Conservation (phyloP, 2,113 vertebrate genomes). For the Centropus unirufus region DNA sequence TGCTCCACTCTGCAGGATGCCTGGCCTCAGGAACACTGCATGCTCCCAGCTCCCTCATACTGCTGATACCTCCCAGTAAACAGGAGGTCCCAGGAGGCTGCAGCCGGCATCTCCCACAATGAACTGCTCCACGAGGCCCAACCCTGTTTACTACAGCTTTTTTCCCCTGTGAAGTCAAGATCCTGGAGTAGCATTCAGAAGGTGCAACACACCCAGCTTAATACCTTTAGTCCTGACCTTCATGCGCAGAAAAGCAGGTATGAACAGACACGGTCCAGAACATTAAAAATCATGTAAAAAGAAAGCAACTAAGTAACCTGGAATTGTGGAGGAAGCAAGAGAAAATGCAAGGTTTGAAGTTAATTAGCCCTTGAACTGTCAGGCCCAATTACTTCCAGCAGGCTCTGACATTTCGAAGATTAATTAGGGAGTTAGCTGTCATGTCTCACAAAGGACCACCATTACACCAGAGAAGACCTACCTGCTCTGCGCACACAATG, state of each 20-base stretch:
- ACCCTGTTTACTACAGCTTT: neutral
- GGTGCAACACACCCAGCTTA: neutral
- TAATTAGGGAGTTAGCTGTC: constrained; percentile 75
- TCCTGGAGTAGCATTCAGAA: neutral
- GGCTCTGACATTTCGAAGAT: constrained; percentile 76
- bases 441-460: constrained; percentile 59
- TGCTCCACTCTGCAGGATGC: fast-evolving
- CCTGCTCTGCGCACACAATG: constrained; percentile 15
- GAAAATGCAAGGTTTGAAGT: constrained; percentile 62
- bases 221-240: neutral
- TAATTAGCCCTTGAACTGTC: constrained; percentile 80
- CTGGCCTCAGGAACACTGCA: neutral
- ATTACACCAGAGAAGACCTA: constrained; percentile 16
- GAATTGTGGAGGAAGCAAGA: constrained; percentile 48
- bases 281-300: constrained; percentile 11
- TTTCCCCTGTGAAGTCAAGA: neutral
- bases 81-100: neutral
- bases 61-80: neutral
- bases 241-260: neutral
- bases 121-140: neutral
- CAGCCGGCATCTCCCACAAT: neutral
- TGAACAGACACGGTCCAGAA: neutral
- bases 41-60: neutral
- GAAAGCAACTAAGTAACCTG: constrained; percentile 54
- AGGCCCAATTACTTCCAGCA: constrained; percentile 70